A percentile compares a stretch with the other conserved stretches of the same genome.
Evolutionary conservation across 2,797 vertebrate species (phyloP).

Genomic region (Sternarchorhynchus goeldii): DNA sequence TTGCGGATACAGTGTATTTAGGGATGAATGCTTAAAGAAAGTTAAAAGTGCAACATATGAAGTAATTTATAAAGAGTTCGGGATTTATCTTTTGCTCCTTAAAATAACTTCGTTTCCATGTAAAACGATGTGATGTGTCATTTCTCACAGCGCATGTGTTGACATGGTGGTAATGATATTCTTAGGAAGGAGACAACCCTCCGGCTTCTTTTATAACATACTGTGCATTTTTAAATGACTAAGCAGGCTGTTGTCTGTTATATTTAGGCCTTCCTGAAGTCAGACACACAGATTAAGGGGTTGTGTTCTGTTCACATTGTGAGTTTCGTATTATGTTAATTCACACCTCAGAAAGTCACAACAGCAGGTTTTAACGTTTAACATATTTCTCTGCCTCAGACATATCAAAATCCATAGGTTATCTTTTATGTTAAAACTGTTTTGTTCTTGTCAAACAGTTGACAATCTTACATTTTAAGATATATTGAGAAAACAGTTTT

Average conservation of each 20-base stretch:
- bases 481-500: no score
- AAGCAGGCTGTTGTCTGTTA: not conserved
- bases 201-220: slow-evolving; percentile 9
- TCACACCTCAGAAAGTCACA: slow-evolving; percentile 37
- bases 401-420: no score
- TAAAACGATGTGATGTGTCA: not conserved
- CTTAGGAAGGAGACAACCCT: slow-evolving; percentile 11
- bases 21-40: not conserved
- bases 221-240: not conserved
- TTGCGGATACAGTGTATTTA: not conserved
- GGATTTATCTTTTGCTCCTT: not conserved
- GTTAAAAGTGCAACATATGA: not conserved
- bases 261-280: slow-evolving; percentile 37
- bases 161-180: not conserved
- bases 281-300: slow-evolving; percentile 44
- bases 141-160: slow-evolving; percentile 9
- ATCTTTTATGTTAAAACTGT: no score
- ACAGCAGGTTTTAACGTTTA: not conserved
- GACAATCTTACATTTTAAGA: no score
- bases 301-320: slow-evolving; percentile 15
- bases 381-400: not conserved
- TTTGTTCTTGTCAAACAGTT: no score
- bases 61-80: slow-evolving; percentile 13
- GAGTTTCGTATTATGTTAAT: slow-evolving; percentile 43
- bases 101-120: not conserved